Evolutionary conservation across 92 coral and sea anemone genomes (phyloP).

Genomic region (Siderastrea siderea): DNA sequence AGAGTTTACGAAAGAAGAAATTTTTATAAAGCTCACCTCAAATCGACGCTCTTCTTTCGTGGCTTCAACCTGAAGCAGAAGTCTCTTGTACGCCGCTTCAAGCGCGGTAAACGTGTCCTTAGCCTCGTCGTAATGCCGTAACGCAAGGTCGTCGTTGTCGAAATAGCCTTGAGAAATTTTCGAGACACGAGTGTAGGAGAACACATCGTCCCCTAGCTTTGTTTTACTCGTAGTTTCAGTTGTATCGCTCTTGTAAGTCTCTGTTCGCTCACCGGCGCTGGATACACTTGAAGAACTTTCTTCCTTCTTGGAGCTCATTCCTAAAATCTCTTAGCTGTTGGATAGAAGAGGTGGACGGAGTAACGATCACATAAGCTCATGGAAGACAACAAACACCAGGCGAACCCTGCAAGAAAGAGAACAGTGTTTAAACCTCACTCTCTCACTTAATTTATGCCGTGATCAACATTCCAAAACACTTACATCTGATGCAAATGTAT

Average conservation of each 20-base stretch:
- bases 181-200: conserved; percentile 85
- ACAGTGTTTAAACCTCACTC: conserved; percentile 1
- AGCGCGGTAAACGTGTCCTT: conserved; percentile 95
- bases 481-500: conserved; percentile 32
- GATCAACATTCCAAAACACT: conserved; percentile 28
- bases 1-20: not conserved
- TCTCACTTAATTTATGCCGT: conserved; percentile 45
- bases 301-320: conserved; percentile 27
- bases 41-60: conserved; percentile 81
- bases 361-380: conserved; percentile 38
- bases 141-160: conserved; percentile 84
- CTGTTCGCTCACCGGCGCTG: conserved; percentile 12
- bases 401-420: conserved; percentile 30
- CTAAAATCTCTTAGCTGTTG: not conserved
- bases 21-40: conserved; percentile 69
- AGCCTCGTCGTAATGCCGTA: conserved; percentile 91
- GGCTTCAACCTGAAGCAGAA: conserved; percentile 82
- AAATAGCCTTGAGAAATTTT: conserved; percentile 72
- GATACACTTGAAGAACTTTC: conserved; percentile 24
- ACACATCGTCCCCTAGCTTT: conserved; percentile 60
- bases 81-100: conserved; percentile 92
- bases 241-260: conserved; percentile 68
- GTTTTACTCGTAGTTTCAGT: conserved; percentile 72
- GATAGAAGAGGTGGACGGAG: not conserved
- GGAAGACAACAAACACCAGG: conserved; percentile 20